These are phyloP conservation scores for Mesorhabditis sp. DNA, from an alignment of 2,888 invertebrate species.

Conservation along the genomic window DNA sequence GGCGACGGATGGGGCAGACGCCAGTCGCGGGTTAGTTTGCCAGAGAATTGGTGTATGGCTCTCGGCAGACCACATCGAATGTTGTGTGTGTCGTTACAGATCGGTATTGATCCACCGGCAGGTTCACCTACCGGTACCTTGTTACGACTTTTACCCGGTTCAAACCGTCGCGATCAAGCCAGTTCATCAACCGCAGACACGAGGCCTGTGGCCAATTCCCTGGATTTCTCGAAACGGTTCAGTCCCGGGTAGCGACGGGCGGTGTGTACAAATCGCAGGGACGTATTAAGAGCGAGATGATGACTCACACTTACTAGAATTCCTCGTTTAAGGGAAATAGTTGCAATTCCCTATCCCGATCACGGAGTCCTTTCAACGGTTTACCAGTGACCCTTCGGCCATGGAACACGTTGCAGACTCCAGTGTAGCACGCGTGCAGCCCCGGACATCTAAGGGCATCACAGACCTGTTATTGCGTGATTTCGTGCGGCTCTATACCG, in stretches of 20 bases:
- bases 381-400: conserved; percentile 67
- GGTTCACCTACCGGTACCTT: too few relatives aligned
- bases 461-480: conserved; percentile 70
- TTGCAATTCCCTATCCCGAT: conserved; percentile 70
- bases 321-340: conserved; percentile 67
- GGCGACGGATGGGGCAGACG: too few relatives aligned
- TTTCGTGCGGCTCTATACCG: conserved; percentile 67
- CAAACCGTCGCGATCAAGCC: too few relatives aligned
- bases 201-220: conserved; percentile 16
- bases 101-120: too few relatives aligned
- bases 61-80: too few relatives aligned
- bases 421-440: conserved; percentile 70
- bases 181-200: conserved; percentile 14
- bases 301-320: conserved; percentile 72
- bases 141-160: too few relatives aligned
- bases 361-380: conserved; percentile 72
- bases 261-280: conserved; percentile 73
- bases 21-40: too few relatives aligned
- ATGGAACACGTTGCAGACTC: conserved; percentile 62
- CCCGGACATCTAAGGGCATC: conserved; percentile 70
- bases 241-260: conserved; percentile 68
- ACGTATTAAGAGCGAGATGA: conserved; percentile 71
- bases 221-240: conserved; percentile 29
- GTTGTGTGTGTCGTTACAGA: too few relatives aligned
- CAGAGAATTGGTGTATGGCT: too few relatives aligned